Base-by-base conservation (phyloP, 1,140 invertebrate genomes). In the Drosophila ironensis region DNA sequence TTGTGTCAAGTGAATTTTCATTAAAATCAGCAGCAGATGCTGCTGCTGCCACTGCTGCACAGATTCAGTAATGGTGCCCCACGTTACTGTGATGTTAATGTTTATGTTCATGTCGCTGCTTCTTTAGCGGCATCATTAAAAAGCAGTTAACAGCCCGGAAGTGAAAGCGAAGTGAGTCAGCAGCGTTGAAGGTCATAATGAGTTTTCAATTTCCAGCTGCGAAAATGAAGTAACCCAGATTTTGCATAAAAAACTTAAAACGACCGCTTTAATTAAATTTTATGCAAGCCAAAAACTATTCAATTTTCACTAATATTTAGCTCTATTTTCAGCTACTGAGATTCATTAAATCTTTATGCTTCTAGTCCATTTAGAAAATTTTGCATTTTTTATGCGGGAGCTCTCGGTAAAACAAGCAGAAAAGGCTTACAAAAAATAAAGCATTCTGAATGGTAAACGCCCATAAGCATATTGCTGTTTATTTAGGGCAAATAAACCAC, bases 41-140 rank as follows among this genome's bases (percentile, higher is more conserved):
- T 14, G 30, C 28, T 30, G 28, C n/a, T 11, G 4, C 3, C 14
- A 14, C 44, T 27, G 19, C 64, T 48, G 35, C 38, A 51, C 44
- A 27, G 61, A 78, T 73, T 74, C 67, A 27, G 59, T 53, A 66
- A 45, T 46, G 64, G 44, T 19, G 42, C 12, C 44, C 25, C 46
- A 40, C 47, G 69, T 56, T 52, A 64, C 28, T 24, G 17, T 25
- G 35, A 41, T 52, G 38, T 63, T 38, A 27, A 16, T 47, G 47
- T 45, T 48, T 37, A 37, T 47, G 42, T 53, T 64, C 30, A 41
- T 54, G 48, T 44, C 27, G 35, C 20, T 59, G 40, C 42, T 54
- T 61, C 16, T 45, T 40, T 16, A 22, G 9, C 45, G 74, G 38
- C 64, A 69, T 61, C 76, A 75, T 80, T 81, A 75, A 81, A 80